A percentile compares a stretch with the other conserved stretches of the same genome.
phyloP scores from a whole-genome alignment of 1,140 invertebrate genomes.

The Laupala kohalensis region DNA sequence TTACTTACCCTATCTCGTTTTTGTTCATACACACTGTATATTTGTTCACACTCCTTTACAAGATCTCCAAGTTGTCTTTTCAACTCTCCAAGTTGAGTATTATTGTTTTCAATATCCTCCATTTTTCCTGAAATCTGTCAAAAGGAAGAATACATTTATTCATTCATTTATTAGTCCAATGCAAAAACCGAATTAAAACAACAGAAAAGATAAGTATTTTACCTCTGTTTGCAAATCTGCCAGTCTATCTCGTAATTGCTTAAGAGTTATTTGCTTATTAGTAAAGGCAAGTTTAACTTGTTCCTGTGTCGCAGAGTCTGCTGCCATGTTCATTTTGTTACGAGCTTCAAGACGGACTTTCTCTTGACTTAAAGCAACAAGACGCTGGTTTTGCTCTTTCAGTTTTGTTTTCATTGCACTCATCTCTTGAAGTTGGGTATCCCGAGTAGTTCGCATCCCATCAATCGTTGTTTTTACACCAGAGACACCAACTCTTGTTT shows the following conservation, averaged over 20 bases:
- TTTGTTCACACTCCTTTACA: slow-evolving; percentile 39
- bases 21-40: slow-evolving; percentile 44
- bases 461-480: slow-evolving; percentile 92
- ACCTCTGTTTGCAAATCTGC: slow-evolving; percentile 46
- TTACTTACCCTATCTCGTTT: slow-evolving; percentile 35
- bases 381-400: slow-evolving; percentile 64
- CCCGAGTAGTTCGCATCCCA: slow-evolving; percentile 81
- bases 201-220: neutral
- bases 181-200: neutral
- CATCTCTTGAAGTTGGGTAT: slow-evolving; percentile 81
- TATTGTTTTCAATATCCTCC: slow-evolving; percentile 71
- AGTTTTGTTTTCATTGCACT: slow-evolving; percentile 68
- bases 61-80: slow-evolving; percentile 43
- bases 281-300: slow-evolving; percentile 56
- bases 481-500: slow-evolving; percentile 77
- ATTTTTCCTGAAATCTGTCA: slow-evolving; percentile 57
- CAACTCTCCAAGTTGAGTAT: slow-evolving; percentile 56
- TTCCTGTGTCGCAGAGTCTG: slow-evolving; percentile 45
- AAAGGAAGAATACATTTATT: slow-evolving; percentile 1
- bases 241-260: slow-evolving; percentile 70
- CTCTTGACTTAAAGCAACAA: slow-evolving; percentile 68
- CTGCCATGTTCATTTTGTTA: slow-evolving; percentile 43
- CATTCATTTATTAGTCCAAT: neutral
- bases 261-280: slow-evolving; percentile 71
- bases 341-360: slow-evolving; percentile 66